Base-by-base conservation (phyloP, 1,140 invertebrate species). In the Cotesia typhae region DNA sequence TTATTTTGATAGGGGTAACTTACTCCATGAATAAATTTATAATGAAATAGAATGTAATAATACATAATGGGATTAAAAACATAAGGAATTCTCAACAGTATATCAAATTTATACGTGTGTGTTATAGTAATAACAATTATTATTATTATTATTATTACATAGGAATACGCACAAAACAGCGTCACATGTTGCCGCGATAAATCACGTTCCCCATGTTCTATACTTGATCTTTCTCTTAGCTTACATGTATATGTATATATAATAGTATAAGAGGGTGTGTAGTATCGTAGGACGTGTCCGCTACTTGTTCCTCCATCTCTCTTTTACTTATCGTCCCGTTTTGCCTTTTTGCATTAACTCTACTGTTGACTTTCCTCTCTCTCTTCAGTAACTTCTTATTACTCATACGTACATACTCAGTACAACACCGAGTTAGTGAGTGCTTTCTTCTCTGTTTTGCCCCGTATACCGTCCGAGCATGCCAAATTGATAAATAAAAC, bases 161-260 rank as follows among this genome's bases (percentile, higher is more conserved):
- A 77, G 77, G 78, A 82, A 79, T 82, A 78, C 78, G 80, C 82
- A 82, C 78, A 79, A 82, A 82, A 81, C 78, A 78, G 75, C 79
- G 79, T 82, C 78, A 82, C 82, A 78, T 82, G 83, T 82, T 82
- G 81, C 79, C 73, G 73, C 79, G 76, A 84, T 84, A 84, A 84
- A 83, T 84, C 82, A 84, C 81, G 66, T 63, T 67, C 59, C 12
- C 57, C 17, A 64, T 65, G 28, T 28, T 28, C 28, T 28, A 28
- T 28, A 28, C 38, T 59, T 41, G 38, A 66, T 66, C 64, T 66
- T 66, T 60, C 41, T 47, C 41, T 47, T 47, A 28, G 28, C 28
- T 28, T 28, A 28, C 28, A 28, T 28, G 28, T 28, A 28, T 28
- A 28, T 28, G 28, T 28, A 28, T 28, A 47, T 47, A 47, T 47